Evolutionary conservation across 2,797 vertebrate species (phyloP).

Genomic region (Potorous gilbertii): DNA sequence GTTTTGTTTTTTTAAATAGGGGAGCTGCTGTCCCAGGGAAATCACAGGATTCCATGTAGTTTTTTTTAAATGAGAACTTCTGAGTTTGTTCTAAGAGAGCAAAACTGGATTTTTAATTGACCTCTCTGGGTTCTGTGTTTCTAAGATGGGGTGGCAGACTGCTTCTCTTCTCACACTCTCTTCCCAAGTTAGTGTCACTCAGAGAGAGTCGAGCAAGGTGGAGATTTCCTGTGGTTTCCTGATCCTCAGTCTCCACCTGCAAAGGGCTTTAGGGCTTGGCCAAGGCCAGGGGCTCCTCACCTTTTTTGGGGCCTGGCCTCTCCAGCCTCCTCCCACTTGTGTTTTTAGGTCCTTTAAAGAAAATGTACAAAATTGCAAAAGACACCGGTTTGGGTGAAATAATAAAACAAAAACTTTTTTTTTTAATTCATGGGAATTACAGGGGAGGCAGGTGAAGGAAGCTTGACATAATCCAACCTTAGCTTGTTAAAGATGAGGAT

Average conservation of each 20-base stretch:
- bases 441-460: neutral
- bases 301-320: no score
- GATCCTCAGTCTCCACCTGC: neutral
- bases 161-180: neutral
- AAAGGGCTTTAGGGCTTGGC: neutral
- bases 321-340: neutral
- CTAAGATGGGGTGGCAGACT: neutral
- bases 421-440: neutral
- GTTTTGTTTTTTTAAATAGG: no score
- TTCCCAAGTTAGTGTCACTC: neutral
- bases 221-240: neutral
- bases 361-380: neutral
- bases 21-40: neutral
- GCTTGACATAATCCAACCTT: neutral
- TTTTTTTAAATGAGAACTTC: neutral
- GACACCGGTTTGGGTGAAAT: no score
- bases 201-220: neutral
- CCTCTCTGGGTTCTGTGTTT: neutral
- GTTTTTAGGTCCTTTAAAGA: neutral
- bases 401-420: no score
- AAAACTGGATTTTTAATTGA: neutral
- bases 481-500: neutral
- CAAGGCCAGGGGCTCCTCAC: neutral
- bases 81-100: neutral
- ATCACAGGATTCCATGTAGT: neutral